Evolutionary conservation across 2,888 invertebrate genomes (phyloP), one percentile per base, ranked within the genome.

Genomic region (Rhamphomyia laevipes): DNA sequence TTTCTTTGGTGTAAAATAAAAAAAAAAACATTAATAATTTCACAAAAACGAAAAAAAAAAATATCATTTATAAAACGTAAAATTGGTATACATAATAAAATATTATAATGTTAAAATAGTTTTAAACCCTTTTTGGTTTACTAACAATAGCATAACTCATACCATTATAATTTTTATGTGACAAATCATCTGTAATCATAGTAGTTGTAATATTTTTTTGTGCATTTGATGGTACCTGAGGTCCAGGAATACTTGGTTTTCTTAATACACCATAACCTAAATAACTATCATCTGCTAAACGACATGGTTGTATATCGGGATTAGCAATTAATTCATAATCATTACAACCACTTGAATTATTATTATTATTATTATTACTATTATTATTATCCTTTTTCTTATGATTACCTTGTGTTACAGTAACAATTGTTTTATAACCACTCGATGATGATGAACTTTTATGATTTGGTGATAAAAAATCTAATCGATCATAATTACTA

Each of bases 131-230:
- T 77, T 88, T 88, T 63, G 87, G 83, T 70, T 88, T 88, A 65
- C 86, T 86, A 50, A 89, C 83, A 61, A 87, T 77, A 53, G 88
- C 86, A 71, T 89, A 89, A 61, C 85, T 85, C 54, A 81, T 79
- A 48, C 86, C 82, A 63, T 86, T 87, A 58, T 81, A 81, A 59
- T 77, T 78, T 61, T 80, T 81, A 63, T 86, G 85, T 61, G 76
- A 77, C 33, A 84, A 73, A 27, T 27, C 15, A 18, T 18, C 13
- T n/a, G 17, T 10, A n/a, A 13, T 13, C 13, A 23, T 18, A 13
- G 17, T 18, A 16, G 50, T 52, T 16, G 45, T 45, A 16, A 57
- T 57, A 37, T 45, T 27, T 23, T 42, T 17, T 45, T 45, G 38
- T 46, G 49, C 46, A 30, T 52, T 74, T 4, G 73, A 72, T 2